Conservation (phyloP, 1,140 invertebrate species). For the Drosophila parvula region DNA sequence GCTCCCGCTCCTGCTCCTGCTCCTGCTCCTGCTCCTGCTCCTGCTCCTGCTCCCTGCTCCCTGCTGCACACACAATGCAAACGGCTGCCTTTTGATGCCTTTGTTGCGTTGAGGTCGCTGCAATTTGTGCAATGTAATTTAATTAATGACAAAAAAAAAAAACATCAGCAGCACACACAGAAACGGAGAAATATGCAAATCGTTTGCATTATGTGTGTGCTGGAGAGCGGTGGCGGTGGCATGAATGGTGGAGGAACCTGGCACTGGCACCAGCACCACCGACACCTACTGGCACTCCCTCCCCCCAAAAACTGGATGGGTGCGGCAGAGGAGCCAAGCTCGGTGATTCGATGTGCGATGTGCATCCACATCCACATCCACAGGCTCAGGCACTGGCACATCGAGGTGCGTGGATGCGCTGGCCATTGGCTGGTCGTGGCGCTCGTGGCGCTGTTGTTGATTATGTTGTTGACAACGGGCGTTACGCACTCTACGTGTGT, state of each 20-base stretch:
- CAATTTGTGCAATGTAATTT: conserved; percentile 84
- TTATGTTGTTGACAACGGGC: conserved; percentile 84
- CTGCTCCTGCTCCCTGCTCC: conserved; percentile 11
- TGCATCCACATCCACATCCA: neutral
- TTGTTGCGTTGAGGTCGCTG: conserved; percentile 46
- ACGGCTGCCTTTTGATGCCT: conserved; percentile 22
- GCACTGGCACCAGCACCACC: neutral
- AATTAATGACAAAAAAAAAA: conserved; percentile 81
- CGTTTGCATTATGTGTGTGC: conserved; percentile 51
- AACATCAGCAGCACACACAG: neutral
- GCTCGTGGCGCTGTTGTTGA: conserved; percentile 67
- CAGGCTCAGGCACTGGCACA: too few relatives aligned
- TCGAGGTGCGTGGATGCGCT: too few relatives aligned
- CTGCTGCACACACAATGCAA: conserved; percentile 28
- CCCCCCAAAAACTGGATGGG: conserved; percentile 11
- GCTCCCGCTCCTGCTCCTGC: conserved; percentile 2
- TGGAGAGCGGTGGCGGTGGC: neutral
- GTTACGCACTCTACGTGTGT: conserved; percentile 74
- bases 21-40: conserved; percentile 24
- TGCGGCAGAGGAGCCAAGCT: neutral
- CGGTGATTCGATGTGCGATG: conserved; percentile 5
- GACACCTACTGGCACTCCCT: conserved; percentile 18
- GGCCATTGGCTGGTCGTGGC: conserved; percentile 35
- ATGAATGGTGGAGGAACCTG: too few relatives aligned
- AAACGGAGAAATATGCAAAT: conserved; percentile 63